Evolutionary conservation across 2,888 invertebrate species (phyloP), one percentile per base, ranked within the genome.

Genomic region (Melinaea marsaeus): DNA sequence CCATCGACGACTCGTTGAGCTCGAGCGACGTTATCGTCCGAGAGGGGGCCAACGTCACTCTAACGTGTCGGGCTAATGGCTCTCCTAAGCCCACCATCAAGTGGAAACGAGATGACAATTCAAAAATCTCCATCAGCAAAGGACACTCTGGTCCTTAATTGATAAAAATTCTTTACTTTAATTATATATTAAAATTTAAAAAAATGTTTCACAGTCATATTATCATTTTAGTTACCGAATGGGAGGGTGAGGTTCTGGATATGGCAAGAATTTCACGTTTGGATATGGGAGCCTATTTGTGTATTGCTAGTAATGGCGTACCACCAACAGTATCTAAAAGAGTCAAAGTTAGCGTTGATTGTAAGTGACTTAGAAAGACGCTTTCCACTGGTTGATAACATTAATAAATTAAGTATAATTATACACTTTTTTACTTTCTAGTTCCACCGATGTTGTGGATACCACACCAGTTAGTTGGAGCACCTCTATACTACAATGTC

Each of bases 381-480:
- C 11, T 3, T 35, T 48, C 4, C 32, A 56, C 22, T 56, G 33
- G 13, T 37, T 42, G n/a, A 32, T 13, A 22, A 13, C 22, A 13
- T 33, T 60, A 9, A 22, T 58, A 45, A 22, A 22, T 22, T 0
- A 1, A 22, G 22, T 22, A 22, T 22, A 22, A 22, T 22, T 22
- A 22, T 1, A 22, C 22, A 33, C 13, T 63, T 64, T 58, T 13
- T 51, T 60, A 58, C 86, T 65, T 91, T 92, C 60, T 90, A 97
- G 97, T 97, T 91, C 96, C 97, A 1, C 97, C 97, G 7, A 96
- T 97, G 96, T 92, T 97, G 63, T 96, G 95, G 95, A 97, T 97
- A 77, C 96, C 97, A 4, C 96, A 97, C 87, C 97, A 97, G 84
- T 91, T 97, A 70, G 96, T 97, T 47, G 96, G 97, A 37, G 95